A percentile compares a stretch with the other conserved stretches of the same genome.
Evolutionary conservation across 2,888 invertebrate species (phyloP).

Genomic region (Nymphalis urticae): DNA sequence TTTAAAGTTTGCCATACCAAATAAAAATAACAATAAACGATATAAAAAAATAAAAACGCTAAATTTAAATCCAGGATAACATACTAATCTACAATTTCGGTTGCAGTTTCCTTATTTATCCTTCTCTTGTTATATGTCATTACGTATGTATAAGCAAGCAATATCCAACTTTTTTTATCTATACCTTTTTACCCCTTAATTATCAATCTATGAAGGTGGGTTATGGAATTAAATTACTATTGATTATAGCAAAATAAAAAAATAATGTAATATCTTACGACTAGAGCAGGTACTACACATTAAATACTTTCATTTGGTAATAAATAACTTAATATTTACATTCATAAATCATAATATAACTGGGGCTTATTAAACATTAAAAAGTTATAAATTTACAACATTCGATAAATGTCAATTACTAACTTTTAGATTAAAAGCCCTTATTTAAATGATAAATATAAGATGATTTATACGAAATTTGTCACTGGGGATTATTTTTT

Average conservation of each 20-base stretch:
- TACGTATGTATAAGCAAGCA: background rate
- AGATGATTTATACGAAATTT: too few species aligned
- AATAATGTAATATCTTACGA: slow-evolving; percentile 63
- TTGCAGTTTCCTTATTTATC: background rate
- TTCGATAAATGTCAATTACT: too few species aligned
- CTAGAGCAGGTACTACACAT: slow-evolving; percentile 79
- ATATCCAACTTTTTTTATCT: background rate
- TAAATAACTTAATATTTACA: slow-evolving; percentile 39
- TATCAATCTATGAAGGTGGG: slow-evolving; percentile 53
- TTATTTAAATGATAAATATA: too few species aligned
- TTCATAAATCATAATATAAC: background rate
- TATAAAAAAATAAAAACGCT: too few species aligned
- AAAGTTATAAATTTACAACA: background rate
- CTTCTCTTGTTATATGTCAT: background rate
- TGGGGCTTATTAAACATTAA: background rate
- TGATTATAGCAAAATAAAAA: slow-evolving; percentile 46
- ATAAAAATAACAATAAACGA: too few species aligned
- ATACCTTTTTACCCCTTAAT: slow-evolving; percentile 18
- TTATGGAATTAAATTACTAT: slow-evolving; percentile 37
- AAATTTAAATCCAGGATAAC: too few species aligned
- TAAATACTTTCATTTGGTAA: slow-evolving; percentile 68
- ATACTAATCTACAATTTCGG: too few species aligned
- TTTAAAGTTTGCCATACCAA: too few species aligned
- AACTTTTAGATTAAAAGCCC: too few species aligned
- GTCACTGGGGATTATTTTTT: too few species aligned